Base-by-base conservation (phyloP, 2,113 vertebrate species). In the Danionella cerebrum region DNA sequence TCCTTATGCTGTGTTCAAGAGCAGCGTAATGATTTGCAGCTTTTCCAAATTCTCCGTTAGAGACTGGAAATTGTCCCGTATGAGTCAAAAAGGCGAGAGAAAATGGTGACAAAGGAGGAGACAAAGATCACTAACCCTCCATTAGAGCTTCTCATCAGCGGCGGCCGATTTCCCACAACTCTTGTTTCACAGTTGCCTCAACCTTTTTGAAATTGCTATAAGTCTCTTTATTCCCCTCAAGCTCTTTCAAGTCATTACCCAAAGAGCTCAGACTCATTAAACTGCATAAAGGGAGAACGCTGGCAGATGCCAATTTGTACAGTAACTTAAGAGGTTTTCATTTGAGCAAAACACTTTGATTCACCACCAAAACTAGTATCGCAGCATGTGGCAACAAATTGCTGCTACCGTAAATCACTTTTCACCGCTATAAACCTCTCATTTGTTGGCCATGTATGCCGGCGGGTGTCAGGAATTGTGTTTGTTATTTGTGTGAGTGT, bases 151-250 rank as follows among this genome's bases (percentile, higher is more conserved):
- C 75, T 85, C 69, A 85, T 84, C 80, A 79, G 5, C 10, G 12
- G 5, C 10, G 12, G 48, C 7, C 3, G 1, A 36, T 59, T 74
- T 80, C 75, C 54, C 72, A 59, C 38, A 63, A 71, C 72, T 75
- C 81, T 76, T 76, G 80, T 79, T 80, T 81, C 73, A 74, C 67
- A 81, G 76, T 77, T 79, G 74, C 82, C 73, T 79, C 74, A 39
- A 48, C 41, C 58, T 72, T 79, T 67, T 75, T 72, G 82, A 82
- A 78, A 76, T 36, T 45, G 72, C 82, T 82, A 75, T 64, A 71
- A 54, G 71, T 76, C 79, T 62, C 68, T 81, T 82, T 76, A 82
- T 78, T 75, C 66, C 75, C 67, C 65, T 42, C 39, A 39, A 71
- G 71, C 52, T 73, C 72, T 82, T 82, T 82, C 70, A 83, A 81